Evolutionary conservation across 2,797 vertebrate genomes (phyloP), one percentile per base, ranked within the genome.

Genomic region (Falco novaeseelandiae): DNA sequence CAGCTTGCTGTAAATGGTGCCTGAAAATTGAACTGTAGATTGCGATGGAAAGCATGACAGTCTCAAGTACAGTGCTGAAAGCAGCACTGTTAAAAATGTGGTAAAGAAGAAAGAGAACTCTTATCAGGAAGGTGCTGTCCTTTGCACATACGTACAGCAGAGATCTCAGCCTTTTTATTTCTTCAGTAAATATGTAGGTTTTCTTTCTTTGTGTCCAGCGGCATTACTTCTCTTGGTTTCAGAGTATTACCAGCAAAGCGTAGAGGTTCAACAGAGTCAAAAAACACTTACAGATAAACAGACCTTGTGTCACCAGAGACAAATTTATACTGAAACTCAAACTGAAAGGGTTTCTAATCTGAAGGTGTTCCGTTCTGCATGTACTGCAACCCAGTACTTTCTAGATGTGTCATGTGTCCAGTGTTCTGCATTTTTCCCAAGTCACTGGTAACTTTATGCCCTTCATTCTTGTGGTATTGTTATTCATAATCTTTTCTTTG

Each of bases 401-500:
- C 49, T 80, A 84, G 49, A 42, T 70, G n/a, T 38, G 70, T 62
- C 55, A 29, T 46, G 14, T 22, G n/a, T 67, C 57, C 83, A 67
- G 16, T 34, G 42, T 66, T 89, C 84, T 77, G 38, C 74, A 89
- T 83, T 89, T 95, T 90, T 80, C 74, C 74, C 65, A 83, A 92
- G 72, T 74, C 86, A 72, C 36, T 96, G 84, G 86, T 95, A 97
- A 93, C 71, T 93, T 89, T 91, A 89, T 93, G 91, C 74, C 83
- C 86, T 81, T 94, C 67, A 58, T 96, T 95, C 86, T 87, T 96
- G 91, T 51, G 94, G 95, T 95, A 90, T 96, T 97, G 88, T 96
- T 97, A 93, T 73, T 94, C 90, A 92, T 55, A 90, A 96, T 94
- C 93, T 96, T 97, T 96, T 97, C 82, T 94, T 97, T 96, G 90